Evolutionary conservation across 2,888 invertebrate genomes (phyloP).

Genomic region (Helobdella robusta): DNA sequence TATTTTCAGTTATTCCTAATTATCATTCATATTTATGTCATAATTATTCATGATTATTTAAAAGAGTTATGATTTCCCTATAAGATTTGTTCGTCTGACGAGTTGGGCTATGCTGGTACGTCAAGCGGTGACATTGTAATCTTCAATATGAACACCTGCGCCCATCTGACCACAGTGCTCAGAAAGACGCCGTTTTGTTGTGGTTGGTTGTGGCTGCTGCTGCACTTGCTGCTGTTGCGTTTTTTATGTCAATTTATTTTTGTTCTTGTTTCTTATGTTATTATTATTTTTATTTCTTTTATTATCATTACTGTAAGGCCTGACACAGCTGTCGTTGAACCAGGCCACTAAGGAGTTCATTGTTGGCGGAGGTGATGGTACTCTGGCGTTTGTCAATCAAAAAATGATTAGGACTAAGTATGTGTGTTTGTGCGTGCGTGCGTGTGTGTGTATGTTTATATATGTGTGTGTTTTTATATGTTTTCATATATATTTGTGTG

Average conservation of each 20-base stretch:
- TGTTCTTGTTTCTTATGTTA: too few species aligned
- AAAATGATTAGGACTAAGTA: not conserved
- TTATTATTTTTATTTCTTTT: too few species aligned
- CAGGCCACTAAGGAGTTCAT: conserved; percentile 1
- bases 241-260: too few species aligned
- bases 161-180: not conserved
- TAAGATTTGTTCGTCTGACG: conserved; percentile 4
- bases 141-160: not conserved
- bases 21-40: too few species aligned
- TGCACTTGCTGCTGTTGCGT: too few species aligned
- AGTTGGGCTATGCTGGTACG: conserved; percentile 15
- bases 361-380: conserved; percentile 1
- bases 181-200: not conserved
- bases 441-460: not conserved
- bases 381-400: not conserved
- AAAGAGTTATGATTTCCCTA: too few species aligned
- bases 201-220: too few species aligned
- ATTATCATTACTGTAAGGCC: not conserved
- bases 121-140: not conserved
- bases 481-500: too few species aligned
- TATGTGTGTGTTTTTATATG: not conserved
- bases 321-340: not conserved
- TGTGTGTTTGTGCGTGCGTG: not conserved
- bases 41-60: too few species aligned
- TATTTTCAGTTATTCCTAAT: too few species aligned